phyloP scores from a whole-genome alignment of 2,888 invertebrate genomes.

The Archips xylosteana region DNA sequence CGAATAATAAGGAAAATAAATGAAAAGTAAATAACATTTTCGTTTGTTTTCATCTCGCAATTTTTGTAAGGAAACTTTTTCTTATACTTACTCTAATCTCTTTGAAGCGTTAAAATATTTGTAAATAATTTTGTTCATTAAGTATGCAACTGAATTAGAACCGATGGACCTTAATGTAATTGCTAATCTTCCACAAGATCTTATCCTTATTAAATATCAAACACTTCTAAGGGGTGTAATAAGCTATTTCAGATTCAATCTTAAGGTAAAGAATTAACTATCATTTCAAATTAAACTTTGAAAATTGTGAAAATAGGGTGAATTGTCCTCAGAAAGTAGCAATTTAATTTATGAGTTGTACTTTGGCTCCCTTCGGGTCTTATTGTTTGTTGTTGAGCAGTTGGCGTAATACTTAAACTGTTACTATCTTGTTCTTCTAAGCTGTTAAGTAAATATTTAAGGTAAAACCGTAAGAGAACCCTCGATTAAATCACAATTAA shows the following conservation, averaged over 20 bases:
- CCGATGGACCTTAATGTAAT: slow-evolving; percentile 4
- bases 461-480: neutral
- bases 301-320: neutral
- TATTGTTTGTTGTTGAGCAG: neutral
- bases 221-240: neutral
- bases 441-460: neutral
- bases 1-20: slow-evolving; percentile 31
- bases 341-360: neutral
- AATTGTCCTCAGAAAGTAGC: neutral
- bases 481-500: neutral
- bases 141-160: neutral
- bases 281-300: neutral
- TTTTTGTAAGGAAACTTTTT: slow-evolving; percentile 24
- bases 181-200: neutral
- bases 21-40: slow-evolving; percentile 23
- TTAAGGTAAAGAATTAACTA: neutral
- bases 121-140: slow-evolving; percentile 2
- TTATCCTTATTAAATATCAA: neutral
- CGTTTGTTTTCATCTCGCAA: slow-evolving; percentile 17
- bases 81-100: slow-evolving; percentile 25
- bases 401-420: neutral
- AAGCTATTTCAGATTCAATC: neutral
- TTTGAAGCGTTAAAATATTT: slow-evolving; percentile 27
- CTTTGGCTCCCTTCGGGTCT: neutral
- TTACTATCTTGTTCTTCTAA: neutral